phyloP scores from a whole-genome alignment of 2,888 invertebrate genomes.

The Drosophila cracens region DNA sequence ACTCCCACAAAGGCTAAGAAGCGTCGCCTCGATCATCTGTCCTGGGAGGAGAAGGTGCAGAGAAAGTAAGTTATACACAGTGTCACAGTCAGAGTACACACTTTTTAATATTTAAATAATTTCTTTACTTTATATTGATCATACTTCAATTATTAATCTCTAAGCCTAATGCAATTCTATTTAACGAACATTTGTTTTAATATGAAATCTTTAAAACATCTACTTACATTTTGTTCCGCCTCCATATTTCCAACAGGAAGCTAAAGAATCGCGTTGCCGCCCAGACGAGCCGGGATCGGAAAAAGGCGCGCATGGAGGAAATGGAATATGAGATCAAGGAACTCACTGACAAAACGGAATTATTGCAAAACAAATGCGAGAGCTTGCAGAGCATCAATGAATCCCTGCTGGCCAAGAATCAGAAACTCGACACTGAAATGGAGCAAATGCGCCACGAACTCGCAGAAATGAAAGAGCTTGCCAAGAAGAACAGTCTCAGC shows the following conservation, averaged over 20 bases:
- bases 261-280: constrained; percentile 98
- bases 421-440: constrained; percentile 89
- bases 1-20: constrained; percentile 86
- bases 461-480: constrained; percentile 84
- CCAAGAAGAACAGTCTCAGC: constrained; percentile 69
- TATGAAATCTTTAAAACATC: not conserved
- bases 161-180: not conserved
- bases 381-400: constrained; percentile 87
- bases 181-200: not conserved
- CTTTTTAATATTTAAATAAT: not conserved
- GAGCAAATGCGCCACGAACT: constrained; percentile 87
- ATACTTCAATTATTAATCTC: not conserved
- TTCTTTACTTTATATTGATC: not conserved
- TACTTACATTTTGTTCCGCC: not conserved
- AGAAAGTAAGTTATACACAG: constrained; percentile 89
- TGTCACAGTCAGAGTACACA: constrained; percentile 82
- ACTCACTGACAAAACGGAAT: constrained; percentile 88
- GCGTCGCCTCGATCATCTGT: constrained; percentile 92
- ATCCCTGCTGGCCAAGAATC: constrained; percentile 89
- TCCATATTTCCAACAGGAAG: constrained; percentile 87
- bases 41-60: constrained; percentile 94
- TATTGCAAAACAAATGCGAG: constrained; percentile 86
- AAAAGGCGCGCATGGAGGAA: constrained; percentile 96
- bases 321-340: constrained; percentile 90
- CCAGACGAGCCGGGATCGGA: constrained; percentile 97